Conservation (phyloP, 1,140 invertebrate genomes). For the Drosophila punjabiensis region DNA sequence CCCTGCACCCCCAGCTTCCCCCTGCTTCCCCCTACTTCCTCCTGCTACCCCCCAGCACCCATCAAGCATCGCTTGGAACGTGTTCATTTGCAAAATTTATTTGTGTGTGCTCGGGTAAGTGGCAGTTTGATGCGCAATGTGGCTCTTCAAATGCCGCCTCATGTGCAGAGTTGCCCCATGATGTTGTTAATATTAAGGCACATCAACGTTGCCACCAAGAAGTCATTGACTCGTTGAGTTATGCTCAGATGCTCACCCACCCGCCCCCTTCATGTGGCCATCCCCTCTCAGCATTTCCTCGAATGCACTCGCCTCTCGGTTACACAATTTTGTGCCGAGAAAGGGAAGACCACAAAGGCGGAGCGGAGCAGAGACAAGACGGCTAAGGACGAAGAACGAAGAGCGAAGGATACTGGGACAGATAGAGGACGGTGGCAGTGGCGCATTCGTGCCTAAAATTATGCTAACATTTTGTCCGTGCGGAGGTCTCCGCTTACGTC, state of each 20-base stretch:
- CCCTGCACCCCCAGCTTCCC: neutral
- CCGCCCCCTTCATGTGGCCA: constrained; percentile 2
- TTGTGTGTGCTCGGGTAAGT: constrained; percentile 79
- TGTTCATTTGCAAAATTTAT: constrained; percentile 84
- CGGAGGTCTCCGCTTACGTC: constrained; percentile 53
- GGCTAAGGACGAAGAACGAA: neutral
- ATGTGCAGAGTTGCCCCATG: constrained; percentile 53
- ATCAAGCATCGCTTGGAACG: constrained; percentile 72
- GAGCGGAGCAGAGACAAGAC: constrained; percentile 9
- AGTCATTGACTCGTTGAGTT: constrained; percentile 85
- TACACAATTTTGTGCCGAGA: constrained; percentile 43
- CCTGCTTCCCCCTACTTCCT: neutral
- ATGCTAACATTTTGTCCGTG: constrained; percentile 81
- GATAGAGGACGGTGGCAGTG: constrained; percentile 41
- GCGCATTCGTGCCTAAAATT: constrained; percentile 83
- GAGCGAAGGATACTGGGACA: constrained; percentile 28
- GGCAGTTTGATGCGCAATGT: constrained; percentile 83
- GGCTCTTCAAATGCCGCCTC: constrained; percentile 73
- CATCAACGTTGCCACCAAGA: constrained; percentile 84
- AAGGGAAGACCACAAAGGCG: constrained; percentile 30
- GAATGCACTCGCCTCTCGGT: constrained; percentile 36
- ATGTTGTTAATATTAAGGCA: constrained; percentile 85
- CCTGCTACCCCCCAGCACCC: constrained; percentile 9
- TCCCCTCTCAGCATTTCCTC: constrained; percentile 1
- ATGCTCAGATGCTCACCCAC: constrained; percentile 68